Conservation (phyloP, 2,797 vertebrate species). For the Leucoraja ocellata region DNA sequence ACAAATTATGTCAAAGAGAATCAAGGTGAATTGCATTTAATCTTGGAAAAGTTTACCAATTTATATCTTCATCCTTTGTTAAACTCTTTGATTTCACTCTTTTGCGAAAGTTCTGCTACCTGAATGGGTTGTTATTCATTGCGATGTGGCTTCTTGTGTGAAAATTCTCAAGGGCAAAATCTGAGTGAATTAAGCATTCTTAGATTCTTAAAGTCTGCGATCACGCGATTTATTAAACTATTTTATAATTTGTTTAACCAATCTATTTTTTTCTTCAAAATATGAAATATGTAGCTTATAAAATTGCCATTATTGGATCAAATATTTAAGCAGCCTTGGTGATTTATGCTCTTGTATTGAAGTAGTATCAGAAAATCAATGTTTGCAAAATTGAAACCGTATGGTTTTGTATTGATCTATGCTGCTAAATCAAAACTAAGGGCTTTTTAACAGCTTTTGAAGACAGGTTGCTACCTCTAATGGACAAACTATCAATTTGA, state of each 20-base stretch:
- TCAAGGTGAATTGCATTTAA: neutral
- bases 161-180: conserved; percentile 3
- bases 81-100: neutral
- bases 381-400: conserved; percentile 98
- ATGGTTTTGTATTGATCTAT: conserved; percentile 96
- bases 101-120: neutral
- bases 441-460: conserved; percentile 86
- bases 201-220: conserved; percentile 2
- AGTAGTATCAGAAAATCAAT: conserved; percentile 90
- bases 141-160: neutral
- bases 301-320: conserved; percentile 30
- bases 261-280: conserved; percentile 4
- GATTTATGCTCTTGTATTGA: conserved; percentile 85
- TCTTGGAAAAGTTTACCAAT: neutral
- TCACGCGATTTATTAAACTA: conserved; percentile 2
- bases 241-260: neutral
- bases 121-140: neutral
- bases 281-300: conserved; percentile 22
- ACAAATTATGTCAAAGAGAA: neutral
- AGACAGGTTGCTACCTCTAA: conserved; percentile 83
- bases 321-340: conserved; percentile 49
- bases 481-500: conserved; percentile 98
- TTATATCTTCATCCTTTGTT: neutral
- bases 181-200: neutral
- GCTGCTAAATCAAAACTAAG: conserved; percentile 86